Evolutionary conservation across 2,113 vertebrate genomes (phyloP).

Genomic region (Clarias batrachus): DNA sequence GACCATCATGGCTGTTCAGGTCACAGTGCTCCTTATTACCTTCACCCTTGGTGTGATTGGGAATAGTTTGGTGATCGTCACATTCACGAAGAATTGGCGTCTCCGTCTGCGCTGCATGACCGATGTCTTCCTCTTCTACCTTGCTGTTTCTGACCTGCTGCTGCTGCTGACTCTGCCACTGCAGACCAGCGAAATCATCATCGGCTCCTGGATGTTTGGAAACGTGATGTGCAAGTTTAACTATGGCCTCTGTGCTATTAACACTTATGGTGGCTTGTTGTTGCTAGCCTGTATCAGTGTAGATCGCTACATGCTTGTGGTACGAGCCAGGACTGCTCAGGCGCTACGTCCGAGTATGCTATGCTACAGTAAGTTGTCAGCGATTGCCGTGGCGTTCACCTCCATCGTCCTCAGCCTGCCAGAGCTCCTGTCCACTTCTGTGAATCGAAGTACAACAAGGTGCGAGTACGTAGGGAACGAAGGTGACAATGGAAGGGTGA

Average conservation of each 20-base stretch:
- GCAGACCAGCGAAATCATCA: slow-evolving; percentile 57
- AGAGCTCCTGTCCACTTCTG: slow-evolving; percentile 73
- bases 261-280: slow-evolving; percentile 86
- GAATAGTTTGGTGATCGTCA: slow-evolving; percentile 85
- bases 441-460: slow-evolving; percentile 41
- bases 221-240: slow-evolving; percentile 69
- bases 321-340: slow-evolving; percentile 62
- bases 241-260: slow-evolving; percentile 78
- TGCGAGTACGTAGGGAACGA: slow-evolving; percentile 66
- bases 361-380: slow-evolving; percentile 59
- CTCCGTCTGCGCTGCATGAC: slow-evolving; percentile 74
- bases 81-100: slow-evolving; percentile 73
- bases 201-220: slow-evolving; percentile 70
- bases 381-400: slow-evolving; percentile 69
- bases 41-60: slow-evolving; percentile 78
- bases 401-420: slow-evolving; percentile 81
- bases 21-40: slow-evolving; percentile 71
- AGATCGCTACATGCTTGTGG: slow-evolving; percentile 87
- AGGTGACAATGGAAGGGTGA: slow-evolving; percentile 53
- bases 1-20: slow-evolving; percentile 75
- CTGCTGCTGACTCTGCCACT: slow-evolving; percentile 83
- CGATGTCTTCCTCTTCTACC: slow-evolving; percentile 83
- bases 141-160: slow-evolving; percentile 86
- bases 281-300: slow-evolving; percentile 88
- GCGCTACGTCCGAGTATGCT: slow-evolving; percentile 62